Evolutionary conservation across 1,140 invertebrate genomes (phyloP).

Genomic region (Bombus consobrinus): DNA sequence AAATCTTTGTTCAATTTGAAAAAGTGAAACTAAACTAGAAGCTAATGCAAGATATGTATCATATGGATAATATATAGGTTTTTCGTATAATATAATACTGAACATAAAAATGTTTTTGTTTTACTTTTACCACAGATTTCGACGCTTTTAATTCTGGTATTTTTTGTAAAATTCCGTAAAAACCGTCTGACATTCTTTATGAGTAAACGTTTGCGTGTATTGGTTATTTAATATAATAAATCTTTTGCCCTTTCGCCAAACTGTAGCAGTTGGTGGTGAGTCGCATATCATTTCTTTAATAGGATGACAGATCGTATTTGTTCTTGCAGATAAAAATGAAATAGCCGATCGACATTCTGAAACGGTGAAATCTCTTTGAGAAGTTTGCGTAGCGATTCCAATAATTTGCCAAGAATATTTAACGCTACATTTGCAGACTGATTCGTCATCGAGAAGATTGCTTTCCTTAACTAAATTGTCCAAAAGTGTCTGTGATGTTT

Average conservation of each 20-base stretch:
- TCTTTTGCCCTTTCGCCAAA: slow-evolving; percentile 21
- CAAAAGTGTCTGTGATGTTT: slow-evolving; percentile 63
- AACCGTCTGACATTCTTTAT: slow-evolving; percentile 54
- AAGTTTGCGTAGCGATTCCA: slow-evolving; percentile 65
- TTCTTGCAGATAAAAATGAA: slow-evolving; percentile 46
- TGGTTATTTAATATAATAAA: slow-evolving; percentile 56
- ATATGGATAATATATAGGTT: not conserved
- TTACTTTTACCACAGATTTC: not conserved
- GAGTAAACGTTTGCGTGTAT: slow-evolving; percentile 59
- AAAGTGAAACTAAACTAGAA: not conserved
- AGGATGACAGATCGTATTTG: not conserved
- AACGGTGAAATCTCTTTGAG: slow-evolving; percentile 19
- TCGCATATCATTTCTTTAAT: not conserved
- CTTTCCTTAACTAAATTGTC: slow-evolving; percentile 27
- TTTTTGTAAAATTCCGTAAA: slow-evolving; percentile 24
- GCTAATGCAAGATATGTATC: not conserved
- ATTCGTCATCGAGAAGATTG: not conserved
- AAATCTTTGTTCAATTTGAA: not conserved
- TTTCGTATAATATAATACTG: not conserved
- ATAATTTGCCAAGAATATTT: slow-evolving; percentile 75
- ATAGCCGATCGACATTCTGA: slow-evolving; percentile 55
- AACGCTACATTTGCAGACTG: slow-evolving; percentile 39
- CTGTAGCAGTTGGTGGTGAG: not conserved
- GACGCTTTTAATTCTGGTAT: slow-evolving; percentile 12
- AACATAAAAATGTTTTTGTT: not conserved